A percentile compares a stretch with the other conserved stretches of the same genome.
Evolutionary conservation across 2,888 invertebrate genomes (phyloP).

Genomic region (Caenorhabditis angaria): DNA sequence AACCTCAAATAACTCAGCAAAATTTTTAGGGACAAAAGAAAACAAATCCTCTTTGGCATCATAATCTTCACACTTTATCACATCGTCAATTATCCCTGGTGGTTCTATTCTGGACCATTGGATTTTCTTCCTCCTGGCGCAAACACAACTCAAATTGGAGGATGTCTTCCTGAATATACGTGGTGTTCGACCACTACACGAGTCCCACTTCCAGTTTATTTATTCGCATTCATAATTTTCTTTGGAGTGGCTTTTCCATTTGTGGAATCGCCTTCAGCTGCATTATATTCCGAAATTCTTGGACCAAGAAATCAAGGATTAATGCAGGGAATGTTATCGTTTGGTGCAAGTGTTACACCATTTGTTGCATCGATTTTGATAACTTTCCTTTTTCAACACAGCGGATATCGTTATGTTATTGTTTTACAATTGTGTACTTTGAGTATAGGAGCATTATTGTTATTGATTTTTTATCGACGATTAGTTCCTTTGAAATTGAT

Average conservation of each 20-base stretch:
- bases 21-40: constrained; percentile 40
- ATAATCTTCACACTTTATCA: constrained; percentile 47
- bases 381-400: constrained; percentile 54
- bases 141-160: constrained; percentile 42
- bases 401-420: constrained; percentile 51
- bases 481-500: constrained; percentile 49
- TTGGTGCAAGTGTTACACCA: constrained; percentile 50
- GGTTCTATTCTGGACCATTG: constrained; percentile 51
- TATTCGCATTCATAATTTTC: constrained; percentile 42
- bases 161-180: constrained; percentile 38
- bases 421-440: constrained; percentile 38
- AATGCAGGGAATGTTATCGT: constrained; percentile 58
- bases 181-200: constrained; percentile 46
- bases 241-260: constrained; percentile 54
- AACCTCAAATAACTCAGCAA: neutral
- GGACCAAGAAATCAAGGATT: constrained; percentile 54
- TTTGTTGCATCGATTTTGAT: constrained; percentile 53
- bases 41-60: constrained; percentile 50
- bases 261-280: constrained; percentile 49
- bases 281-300: constrained; percentile 51
- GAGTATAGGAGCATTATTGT: constrained; percentile 37
- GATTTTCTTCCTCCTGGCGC: constrained; percentile 40
- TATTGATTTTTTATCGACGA: constrained; percentile 41
- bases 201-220: constrained; percentile 48
- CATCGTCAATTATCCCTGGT: constrained; percentile 52